phyloP scores from a whole-genome alignment of 2,888 invertebrate genomes.

The Mythimna ferrago region DNA sequence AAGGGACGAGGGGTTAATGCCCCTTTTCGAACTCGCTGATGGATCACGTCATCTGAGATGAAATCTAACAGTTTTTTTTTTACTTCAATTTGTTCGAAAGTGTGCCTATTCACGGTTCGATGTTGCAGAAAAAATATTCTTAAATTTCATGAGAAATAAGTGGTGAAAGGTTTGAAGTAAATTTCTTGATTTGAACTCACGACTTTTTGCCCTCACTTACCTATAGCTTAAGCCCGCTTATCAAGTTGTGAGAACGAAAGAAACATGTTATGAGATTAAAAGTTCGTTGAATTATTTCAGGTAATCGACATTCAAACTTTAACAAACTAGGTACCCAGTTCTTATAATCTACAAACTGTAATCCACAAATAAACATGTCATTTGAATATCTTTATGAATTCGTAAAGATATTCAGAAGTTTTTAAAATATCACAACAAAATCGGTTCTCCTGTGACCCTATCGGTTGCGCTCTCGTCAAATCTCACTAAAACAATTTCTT shows the following conservation, averaged over 20 bases:
- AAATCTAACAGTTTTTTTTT: conserved; percentile 77
- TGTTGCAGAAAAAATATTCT: conserved; percentile 33
- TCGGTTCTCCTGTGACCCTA: background rate
- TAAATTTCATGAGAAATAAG: conserved; percentile 12
- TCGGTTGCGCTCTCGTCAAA: conserved; percentile 1
- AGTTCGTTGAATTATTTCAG: background rate
- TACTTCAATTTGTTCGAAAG: conserved; percentile 65
- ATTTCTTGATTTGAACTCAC: conserved; percentile 20
- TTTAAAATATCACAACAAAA: background rate
- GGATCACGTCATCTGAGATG: conserved; percentile 85
- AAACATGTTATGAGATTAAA: background rate
- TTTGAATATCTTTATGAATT: background rate
- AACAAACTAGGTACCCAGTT: background rate
- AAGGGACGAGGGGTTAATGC: conserved; percentile 86
- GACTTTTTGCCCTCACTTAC: background rate
- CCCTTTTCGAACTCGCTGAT: conserved; percentile 83
- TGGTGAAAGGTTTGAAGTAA: conserved; percentile 16
- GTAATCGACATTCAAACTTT: background rate
- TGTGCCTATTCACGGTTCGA: conserved; percentile 42
- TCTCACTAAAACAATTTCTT: conserved; percentile 31
- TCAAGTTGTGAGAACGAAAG: background rate
- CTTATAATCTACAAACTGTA: background rate
- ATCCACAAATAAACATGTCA: background rate
- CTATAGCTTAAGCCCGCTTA: background rate
- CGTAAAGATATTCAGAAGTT: conserved; percentile 3